Evolutionary conservation across 2,113 vertebrate species (phyloP), one percentile per base, ranked within the genome.

Genomic region (Chionis minor): DNA sequence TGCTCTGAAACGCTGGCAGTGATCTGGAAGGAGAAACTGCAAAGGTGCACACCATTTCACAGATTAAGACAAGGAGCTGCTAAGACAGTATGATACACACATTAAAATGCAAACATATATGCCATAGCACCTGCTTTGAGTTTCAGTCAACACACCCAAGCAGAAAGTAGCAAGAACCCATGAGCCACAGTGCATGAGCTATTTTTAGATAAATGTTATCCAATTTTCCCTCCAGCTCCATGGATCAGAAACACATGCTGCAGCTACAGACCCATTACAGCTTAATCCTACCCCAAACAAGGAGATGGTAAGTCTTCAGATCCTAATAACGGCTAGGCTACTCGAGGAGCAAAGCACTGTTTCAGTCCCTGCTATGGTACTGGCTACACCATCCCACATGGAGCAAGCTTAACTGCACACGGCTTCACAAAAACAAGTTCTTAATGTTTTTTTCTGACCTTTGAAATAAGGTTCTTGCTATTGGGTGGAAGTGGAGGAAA

Each of bases 211-310:
- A 47, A 83, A 78, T 5, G 28, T 72, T 89, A 72, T 4, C 80
- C 67, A 69, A 73, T 90, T 81, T 94, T 66, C 61, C 78, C 51
- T 51, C 66, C 35, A 42, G 86, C 42, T 88, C 28, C 74, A 27
- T 2, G 63, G 78, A 96, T 94, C 84, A 95, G 91, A 96, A 97
- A 92, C 94, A 95, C 3, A 91, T 82, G 87, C 92, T 93, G 71
- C 81, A 94, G 86, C 67, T 82, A 83, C 26, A 82, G 35, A 61
- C 56, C 49, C 58, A 10, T 38, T 81, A 49, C 40, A 45, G 44
- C 32, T 91, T 89, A 92, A 87, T 55, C 70, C 81, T 23, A 45
- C 33, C 72, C 54, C 51, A 79, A 73, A 84, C 40, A 69, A 45
- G 35, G 65, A 42, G 45, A 70, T 24, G 21, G 47, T n/a, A 73